Conservation (phyloP, 2,113 vertebrate genomes). For the Oreochromis aureus region DNA sequence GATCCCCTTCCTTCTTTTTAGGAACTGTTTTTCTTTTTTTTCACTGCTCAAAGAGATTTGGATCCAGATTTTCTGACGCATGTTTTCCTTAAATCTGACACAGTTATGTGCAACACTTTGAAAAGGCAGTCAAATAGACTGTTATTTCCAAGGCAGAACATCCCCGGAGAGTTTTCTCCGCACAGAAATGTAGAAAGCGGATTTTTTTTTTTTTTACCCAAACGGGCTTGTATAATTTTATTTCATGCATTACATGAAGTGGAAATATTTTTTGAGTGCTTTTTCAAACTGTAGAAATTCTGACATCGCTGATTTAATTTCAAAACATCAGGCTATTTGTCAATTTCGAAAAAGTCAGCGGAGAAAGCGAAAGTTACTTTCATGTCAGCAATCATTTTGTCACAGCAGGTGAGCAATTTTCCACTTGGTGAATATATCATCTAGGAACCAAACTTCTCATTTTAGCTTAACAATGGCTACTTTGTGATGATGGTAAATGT, state of each 20-base stretch:
- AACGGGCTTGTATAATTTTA: slow-evolving; percentile 32
- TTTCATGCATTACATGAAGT: slow-evolving; percentile 15
- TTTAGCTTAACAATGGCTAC: background rate
- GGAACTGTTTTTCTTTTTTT: slow-evolving; percentile 13
- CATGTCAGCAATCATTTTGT: slow-evolving; percentile 16
- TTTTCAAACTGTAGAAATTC: slow-evolving; percentile 17
- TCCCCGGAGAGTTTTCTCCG: slow-evolving; percentile 28
- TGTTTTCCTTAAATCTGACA: slow-evolving; percentile 38
- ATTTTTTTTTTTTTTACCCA: background rate
- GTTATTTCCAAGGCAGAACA: slow-evolving; percentile 23
- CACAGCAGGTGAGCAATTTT: slow-evolving; percentile 29
- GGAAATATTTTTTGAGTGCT: background rate
- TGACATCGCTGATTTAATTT: slow-evolving; percentile 25
- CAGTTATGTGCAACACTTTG: slow-evolving; percentile 39
- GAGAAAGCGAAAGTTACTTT: slow-evolving; percentile 13
- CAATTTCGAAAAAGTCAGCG: background rate
- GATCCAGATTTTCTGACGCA: slow-evolving; percentile 5
- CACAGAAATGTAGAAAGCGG: slow-evolving; percentile 5
- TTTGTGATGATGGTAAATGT: background rate
- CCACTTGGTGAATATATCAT: background rate
- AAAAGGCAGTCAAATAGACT: slow-evolving; percentile 34
- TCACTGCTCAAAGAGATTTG: slow-evolving; percentile 19
- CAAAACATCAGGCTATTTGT: slow-evolving; percentile 14
- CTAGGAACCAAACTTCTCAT: slow-evolving; percentile 12
- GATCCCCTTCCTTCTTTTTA: slow-evolving; percentile 17